Evolutionary conservation across 2,797 vertebrate genomes (phyloP), one percentile per base, ranked within the genome.

Genomic region (Crax fasciolata): DNA sequence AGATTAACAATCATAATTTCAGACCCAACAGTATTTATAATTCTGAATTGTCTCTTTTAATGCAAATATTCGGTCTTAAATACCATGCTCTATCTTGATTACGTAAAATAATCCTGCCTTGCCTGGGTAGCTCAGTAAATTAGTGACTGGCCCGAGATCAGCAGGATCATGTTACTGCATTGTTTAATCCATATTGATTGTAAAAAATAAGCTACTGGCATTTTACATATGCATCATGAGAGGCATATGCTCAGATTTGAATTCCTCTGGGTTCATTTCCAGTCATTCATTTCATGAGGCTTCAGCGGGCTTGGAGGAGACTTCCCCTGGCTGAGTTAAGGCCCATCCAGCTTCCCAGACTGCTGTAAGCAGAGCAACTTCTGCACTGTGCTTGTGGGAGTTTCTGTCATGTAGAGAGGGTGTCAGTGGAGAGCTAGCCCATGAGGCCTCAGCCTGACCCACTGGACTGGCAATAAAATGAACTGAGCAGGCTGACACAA

Each of bases 91-190:
- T 96, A 62, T 97, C 90, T 97, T 97, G 97, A 97, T 97, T 96
- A 97, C 88, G 94, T 97, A 95, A 96, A 97, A 92, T 96, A 97
- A 98, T 96, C 96, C 88, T 97, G 92, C 85, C 82, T 92, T 97
- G 93, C 96, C 96, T 94, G 95, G 61, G 58, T 97, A 92, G 94
- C 92, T 96, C 63, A 24, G 79, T 93, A 96, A 98, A 97, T 98
- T 91, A 97, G 92, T 84, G 87, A 87, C 95, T 83, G 82, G 80
- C 65, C 91, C 89, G 79, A 92, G 84, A 49, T 63, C 39, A 72
- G 71, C 38, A 55, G 75, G 85, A 94, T 96, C 59, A 13, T 77
- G 70, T 30, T 93, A 94, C 84, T 95, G 80, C 65, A 59, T 79
- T 90, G 30, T 48, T 95, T 92, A 83, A 86, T 95, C 66, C 48